Percentiles rank a stretch among this genome's conserved stretches.
These are phyloP conservation scores for Plebejus melissa DNA, from an alignment of 2,888 invertebrate genomes.

Conservation along the genomic window DNA sequence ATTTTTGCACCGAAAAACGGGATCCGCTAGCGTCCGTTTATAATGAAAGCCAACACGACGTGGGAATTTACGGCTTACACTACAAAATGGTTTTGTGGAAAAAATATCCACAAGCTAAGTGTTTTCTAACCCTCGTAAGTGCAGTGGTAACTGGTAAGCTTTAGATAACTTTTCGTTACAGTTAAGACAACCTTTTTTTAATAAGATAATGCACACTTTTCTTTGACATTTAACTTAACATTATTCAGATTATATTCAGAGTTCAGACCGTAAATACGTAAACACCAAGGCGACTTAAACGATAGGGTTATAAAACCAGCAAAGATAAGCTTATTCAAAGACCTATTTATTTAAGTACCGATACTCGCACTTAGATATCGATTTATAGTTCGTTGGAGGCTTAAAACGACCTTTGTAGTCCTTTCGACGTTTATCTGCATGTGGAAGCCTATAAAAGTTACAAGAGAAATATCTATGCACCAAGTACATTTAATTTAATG, in stretches of 20 bases:
- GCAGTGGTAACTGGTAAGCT: not conserved
- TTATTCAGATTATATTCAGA: not conserved
- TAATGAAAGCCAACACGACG: not conserved
- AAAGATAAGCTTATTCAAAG: not conserved
- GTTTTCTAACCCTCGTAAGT: not conserved
- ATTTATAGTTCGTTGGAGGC: constrained; percentile 7
- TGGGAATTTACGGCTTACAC: constrained; percentile 8
- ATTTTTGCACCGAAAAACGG: not conserved
- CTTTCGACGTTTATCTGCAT: not conserved
- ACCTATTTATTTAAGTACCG: not conserved
- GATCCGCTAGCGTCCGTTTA: not conserved
- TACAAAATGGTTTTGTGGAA: not conserved
- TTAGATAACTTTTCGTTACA: constrained; percentile 3
- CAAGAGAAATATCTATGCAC: not conserved
- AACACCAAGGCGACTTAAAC: not conserved
- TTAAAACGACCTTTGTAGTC: constrained; percentile 3
- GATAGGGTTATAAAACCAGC: not conserved
- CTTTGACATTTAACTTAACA: not conserved
- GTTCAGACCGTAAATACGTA: not conserved
- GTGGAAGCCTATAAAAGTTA: not conserved
- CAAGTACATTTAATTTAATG: not conserved
- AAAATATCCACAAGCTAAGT: not conserved
- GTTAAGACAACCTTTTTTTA: not conserved
- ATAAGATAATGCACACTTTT: not conserved
- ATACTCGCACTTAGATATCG: not conserved